A percentile compares a stretch with the other conserved stretches of the same genome.
These are phyloP conservation scores for Tamandua tetradactyla DNA, from an alignment of 2,797 vertebrate species.

Conservation along the genomic window DNA sequence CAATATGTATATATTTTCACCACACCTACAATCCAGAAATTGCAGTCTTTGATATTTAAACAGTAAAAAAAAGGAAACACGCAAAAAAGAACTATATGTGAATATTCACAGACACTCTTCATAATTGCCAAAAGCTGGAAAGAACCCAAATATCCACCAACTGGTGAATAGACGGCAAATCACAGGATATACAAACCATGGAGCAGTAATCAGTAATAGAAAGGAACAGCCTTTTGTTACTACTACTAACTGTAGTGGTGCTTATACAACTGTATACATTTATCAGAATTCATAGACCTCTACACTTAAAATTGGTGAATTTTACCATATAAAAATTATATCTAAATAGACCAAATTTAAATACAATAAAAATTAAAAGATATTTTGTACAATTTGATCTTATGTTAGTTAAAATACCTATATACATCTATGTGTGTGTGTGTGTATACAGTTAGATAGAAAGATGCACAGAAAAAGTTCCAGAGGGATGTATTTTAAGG, in stretches of 20 bases:
- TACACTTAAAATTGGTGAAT: too few species aligned
- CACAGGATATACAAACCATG: not conserved
- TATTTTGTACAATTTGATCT: not conserved
- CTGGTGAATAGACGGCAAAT: not conserved
- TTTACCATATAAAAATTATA: too few species aligned
- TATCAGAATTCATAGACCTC: too few species aligned
- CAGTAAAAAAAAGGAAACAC: not conserved
- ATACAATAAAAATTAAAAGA: not conserved
- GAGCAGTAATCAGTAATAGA: not conserved
- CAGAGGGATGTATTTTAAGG: not conserved
- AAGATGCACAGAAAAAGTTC: not conserved
- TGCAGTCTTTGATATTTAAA: not conserved
- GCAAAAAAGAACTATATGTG: not conserved
- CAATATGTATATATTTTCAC: not conserved
- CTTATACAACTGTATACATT: too few species aligned
- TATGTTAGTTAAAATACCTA: slow-evolving; percentile 3
- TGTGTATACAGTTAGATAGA: not conserved
- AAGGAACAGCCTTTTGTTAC: not conserved
- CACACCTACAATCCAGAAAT: not conserved
- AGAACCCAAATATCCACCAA: too few species aligned
- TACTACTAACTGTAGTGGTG: slow-evolving; percentile 7
- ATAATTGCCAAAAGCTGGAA: not conserved
- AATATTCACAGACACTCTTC: not conserved
- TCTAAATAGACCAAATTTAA: slow-evolving; percentile 13
- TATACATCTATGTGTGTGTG: not conserved